Percentiles rank a stretch among this genome's conserved stretches.
These are phyloP conservation scores for Odontomyia ornata DNA, from an alignment of 2,888 invertebrate genomes.

Conservation along the genomic window DNA sequence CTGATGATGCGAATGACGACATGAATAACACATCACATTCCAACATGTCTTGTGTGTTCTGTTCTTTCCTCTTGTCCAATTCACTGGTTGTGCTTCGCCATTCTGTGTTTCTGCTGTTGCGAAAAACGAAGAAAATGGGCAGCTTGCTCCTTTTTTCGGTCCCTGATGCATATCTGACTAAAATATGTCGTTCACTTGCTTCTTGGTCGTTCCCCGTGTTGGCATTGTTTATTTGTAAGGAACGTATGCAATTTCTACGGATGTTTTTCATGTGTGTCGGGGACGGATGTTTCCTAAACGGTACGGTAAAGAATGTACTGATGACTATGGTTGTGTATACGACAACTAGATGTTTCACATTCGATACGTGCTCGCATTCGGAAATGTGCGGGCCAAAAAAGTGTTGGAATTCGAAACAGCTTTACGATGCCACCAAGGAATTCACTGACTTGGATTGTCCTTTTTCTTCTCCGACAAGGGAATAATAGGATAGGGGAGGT, in stretches of 20 bases:
- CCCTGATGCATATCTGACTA: slow-evolving; percentile 19
- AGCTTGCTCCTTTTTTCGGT: not conserved
- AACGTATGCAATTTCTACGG: slow-evolving; percentile 26
- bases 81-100: not conserved
- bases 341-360: not conserved
- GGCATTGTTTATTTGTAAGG: slow-evolving; percentile 22
- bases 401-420: slow-evolving; percentile 33
- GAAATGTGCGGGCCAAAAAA: slow-evolving; percentile 22
- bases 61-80: not conserved
- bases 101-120: too few species aligned
- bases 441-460: not conserved
- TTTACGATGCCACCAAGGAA: slow-evolving; percentile 37
- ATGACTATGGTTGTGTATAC: slow-evolving; percentile 4
- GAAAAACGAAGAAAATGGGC: not conserved
- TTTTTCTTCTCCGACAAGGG: not conserved
- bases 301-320: not conserved
- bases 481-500: not conserved
- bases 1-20: slow-evolving; percentile 36
- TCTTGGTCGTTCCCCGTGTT: not conserved
- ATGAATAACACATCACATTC: slow-evolving; percentile 45
- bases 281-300: not conserved
- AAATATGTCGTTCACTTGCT: slow-evolving; percentile 36
- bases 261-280: slow-evolving; percentile 6
- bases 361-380: not conserved
- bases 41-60: slow-evolving; percentile 16